A percentile compares a stretch with the other conserved stretches of the same genome.
These are phyloP conservation scores for Antrozous pallidus DNA, from an alignment of 2,797 vertebrate species.

Conservation along the genomic window DNA sequence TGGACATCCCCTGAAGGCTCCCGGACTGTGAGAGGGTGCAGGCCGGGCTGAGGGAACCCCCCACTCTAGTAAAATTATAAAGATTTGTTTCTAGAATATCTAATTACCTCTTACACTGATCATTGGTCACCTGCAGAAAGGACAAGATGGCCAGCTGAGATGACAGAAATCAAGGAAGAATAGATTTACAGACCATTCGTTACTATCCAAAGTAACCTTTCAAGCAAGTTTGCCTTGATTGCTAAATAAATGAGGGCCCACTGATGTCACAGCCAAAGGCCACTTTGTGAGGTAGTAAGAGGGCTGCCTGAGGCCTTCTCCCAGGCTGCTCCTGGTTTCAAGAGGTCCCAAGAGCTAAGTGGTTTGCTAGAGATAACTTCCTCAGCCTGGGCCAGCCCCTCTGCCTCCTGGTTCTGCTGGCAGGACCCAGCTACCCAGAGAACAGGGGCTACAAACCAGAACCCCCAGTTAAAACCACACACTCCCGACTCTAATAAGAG, in stretches of 20 bases:
- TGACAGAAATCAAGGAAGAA: background rate
- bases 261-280: background rate
- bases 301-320: background rate
- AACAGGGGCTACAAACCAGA: background rate
- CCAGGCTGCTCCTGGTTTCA: background rate
- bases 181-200: background rate
- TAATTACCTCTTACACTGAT: background rate
- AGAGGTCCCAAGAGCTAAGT: background rate
- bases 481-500: background rate
- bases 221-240: background rate
- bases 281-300: background rate
- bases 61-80: background rate
- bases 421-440: background rate
- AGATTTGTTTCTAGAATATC: background rate
- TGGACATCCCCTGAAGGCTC: too few relatives aligned
- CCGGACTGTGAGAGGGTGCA: too few relatives aligned
- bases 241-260: background rate
- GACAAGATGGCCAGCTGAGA: background rate
- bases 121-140: background rate
- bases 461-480: background rate
- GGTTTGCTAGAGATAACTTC: background rate
- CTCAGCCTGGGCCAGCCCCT: background rate
- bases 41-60: too few relatives aligned
- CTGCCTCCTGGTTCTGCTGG: background rate
- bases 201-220: background rate